Conservation (phyloP, 1,140 invertebrate genomes). For the Atta colombica region DNA sequence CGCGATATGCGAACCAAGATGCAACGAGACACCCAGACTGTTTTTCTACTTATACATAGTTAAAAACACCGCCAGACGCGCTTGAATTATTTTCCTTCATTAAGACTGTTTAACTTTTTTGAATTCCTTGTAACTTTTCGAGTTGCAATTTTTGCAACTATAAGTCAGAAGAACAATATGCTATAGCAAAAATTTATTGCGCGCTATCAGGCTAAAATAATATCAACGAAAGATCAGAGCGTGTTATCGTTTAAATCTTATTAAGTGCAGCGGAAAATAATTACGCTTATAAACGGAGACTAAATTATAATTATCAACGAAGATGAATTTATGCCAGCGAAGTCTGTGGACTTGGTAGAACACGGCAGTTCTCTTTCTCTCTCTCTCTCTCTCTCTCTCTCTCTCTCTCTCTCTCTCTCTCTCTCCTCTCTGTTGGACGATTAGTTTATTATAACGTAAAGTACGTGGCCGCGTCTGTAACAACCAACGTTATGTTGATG, state of each 20-base stretch:
- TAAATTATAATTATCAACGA: slow-evolving; percentile 3
- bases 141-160: background rate
- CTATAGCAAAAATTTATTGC: slow-evolving; percentile 12
- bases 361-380: background rate
- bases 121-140: background rate
- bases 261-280: slow-evolving; percentile 3
- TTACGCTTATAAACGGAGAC: background rate
- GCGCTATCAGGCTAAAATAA: background rate
- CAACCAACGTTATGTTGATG: slow-evolving; percentile 45
- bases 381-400: background rate
- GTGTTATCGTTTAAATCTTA: background rate
- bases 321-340: background rate
- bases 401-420: too few relatives aligned
- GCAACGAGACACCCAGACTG: slow-evolving; percentile 8
- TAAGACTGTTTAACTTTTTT: slow-evolving; percentile 13
- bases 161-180: background rate
- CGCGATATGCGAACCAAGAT: background rate
- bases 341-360: background rate
- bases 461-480: slow-evolving; percentile 1
- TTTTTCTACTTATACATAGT: background rate
- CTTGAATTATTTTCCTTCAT: slow-evolving; percentile 24
- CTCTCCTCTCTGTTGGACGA: background rate
- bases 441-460: slow-evolving; percentile 53
- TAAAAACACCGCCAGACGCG: slow-evolving; percentile 2
- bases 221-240: background rate